Conservation (phyloP, 1,140 invertebrate species). For the Ips nitidus region DNA sequence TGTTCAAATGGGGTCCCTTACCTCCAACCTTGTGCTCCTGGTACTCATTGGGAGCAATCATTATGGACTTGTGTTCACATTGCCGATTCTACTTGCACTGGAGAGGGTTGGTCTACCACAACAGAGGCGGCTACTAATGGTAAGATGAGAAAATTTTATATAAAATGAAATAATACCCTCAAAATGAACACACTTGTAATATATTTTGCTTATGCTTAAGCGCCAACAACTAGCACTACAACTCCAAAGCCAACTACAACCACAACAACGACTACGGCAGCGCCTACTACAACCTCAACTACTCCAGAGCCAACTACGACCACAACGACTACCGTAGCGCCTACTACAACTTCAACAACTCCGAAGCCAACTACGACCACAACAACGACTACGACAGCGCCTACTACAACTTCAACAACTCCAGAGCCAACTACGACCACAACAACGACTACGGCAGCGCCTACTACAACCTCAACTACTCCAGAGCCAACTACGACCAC, state of each 20-base stretch:
- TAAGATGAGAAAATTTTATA: too few relatives aligned
- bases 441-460: too few relatives aligned
- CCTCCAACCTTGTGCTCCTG: conserved; percentile 48
- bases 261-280: neutral
- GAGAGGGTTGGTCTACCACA: conserved; percentile 21
- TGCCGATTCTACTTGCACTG: conserved; percentile 14
- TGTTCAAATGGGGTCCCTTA: conserved; percentile 57
- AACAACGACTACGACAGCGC: too few relatives aligned
- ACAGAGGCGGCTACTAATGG: too few relatives aligned
- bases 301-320: neutral
- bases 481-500: too few relatives aligned
- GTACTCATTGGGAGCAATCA: conserved; percentile 50
- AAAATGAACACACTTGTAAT: neutral
- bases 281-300: conserved; percentile 9
- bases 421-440: too few relatives aligned
- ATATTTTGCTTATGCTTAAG: neutral
- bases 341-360: conserved; percentile 14
- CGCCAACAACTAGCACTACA: conserved; percentile 16
- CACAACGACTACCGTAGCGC: neutral
- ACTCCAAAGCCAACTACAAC: neutral
- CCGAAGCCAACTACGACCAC: neutral
- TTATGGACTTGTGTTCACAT: conserved; percentile 38
- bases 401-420: too few relatives aligned
- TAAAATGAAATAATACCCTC: too few relatives aligned
- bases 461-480: too few relatives aligned